Conservation (phyloP, 2,888 invertebrate species). For the Cheilosia soror region DNA sequence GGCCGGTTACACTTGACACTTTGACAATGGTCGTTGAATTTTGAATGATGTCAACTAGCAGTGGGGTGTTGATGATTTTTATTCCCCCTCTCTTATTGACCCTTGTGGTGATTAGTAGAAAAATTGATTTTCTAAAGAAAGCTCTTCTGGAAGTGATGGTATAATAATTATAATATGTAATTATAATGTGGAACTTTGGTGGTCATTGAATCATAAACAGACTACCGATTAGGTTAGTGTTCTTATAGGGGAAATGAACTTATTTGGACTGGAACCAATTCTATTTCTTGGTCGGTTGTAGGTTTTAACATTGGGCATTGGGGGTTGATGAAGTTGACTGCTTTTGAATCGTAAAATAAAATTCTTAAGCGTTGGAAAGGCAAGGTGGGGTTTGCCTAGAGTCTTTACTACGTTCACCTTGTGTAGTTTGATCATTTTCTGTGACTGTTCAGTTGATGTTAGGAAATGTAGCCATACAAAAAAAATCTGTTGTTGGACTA, state of each 20-base stretch:
- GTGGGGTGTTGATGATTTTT: background rate
- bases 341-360: too few species aligned
- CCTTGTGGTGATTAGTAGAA: slow-evolving; percentile 12
- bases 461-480: too few species aligned
- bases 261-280: too few species aligned
- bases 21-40: slow-evolving; percentile 60
- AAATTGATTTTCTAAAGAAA: slow-evolving; percentile 8
- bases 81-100: background rate
- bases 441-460: too few species aligned
- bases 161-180: slow-evolving; percentile 15
- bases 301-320: too few species aligned
- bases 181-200: background rate
- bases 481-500: too few species aligned
- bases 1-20: slow-evolving; percentile 57
- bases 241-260: background rate
- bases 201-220: background rate
- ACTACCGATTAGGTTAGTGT: background rate
- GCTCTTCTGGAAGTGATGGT: background rate
- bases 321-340: too few species aligned
- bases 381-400: too few species aligned
- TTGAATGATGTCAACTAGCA: slow-evolving; percentile 46
- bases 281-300: too few species aligned
- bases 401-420: too few species aligned
- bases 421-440: too few species aligned
- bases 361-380: too few species aligned